Evolutionary conservation across 2,888 invertebrate species (phyloP), one percentile per base, ranked within the genome.

Genomic region (Pinctada fucata): DNA sequence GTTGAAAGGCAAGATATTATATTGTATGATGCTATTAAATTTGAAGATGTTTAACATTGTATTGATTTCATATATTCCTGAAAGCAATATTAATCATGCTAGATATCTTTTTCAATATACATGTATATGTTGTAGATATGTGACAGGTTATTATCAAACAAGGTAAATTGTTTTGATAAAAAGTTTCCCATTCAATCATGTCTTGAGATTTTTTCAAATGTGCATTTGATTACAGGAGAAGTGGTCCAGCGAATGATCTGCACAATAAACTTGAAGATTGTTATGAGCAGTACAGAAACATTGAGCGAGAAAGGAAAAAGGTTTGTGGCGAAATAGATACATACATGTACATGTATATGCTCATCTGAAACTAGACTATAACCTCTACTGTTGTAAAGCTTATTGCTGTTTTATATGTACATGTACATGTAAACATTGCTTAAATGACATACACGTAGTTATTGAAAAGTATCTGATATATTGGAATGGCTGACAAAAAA

Each of bases 251-350:
- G 3, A 91, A 91, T 85, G 95, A 96, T 52, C 93, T 96, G 2
- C 96, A 96, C 92, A 93, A 94, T 6, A 94, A 95, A 0, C 93
- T 96, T 3, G 96, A 96, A 90, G 95, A 95, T 75, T 96, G 96
- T 88, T 96, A 95, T 90, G 96, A 96, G 81, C 96, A 96, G 86
- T 96, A 96, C 93, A 95, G 95, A 72, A 95, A 95, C 87, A 91
- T 96, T 69, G 96, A 96, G 89, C 95, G 95, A 73, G 96, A 96
- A 90, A 93, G 96, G 6, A 96, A 96, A 91, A 95, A 96, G 83
- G 93, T 93, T 83, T 50, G 16, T 48, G n/a, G n/a, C 3, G 3
- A 45, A 4, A 68, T 13, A 69, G 49, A 6, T n/a, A n/a, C 45
- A 45, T 8, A 45, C 48, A 47, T 48, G 5, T 69, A 31, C 1